phyloP scores from a whole-genome alignment of 2,888 invertebrate genomes.

The Sympetrum striolatum region DNA sequence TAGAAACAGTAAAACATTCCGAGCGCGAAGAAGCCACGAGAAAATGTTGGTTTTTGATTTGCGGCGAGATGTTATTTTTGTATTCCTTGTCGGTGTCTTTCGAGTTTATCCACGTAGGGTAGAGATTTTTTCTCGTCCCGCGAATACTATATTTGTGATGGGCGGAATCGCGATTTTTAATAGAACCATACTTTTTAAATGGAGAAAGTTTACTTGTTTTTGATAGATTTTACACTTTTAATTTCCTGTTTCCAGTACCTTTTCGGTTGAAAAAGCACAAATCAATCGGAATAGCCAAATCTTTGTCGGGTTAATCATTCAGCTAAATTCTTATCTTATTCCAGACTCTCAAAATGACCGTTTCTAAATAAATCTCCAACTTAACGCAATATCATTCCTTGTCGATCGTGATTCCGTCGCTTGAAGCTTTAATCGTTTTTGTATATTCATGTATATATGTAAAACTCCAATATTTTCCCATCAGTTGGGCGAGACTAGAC shows the following conservation, averaged over 20 bases:
- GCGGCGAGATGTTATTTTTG: not conserved
- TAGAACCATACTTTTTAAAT: not conserved
- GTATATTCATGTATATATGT: not conserved
- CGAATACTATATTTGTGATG: not conserved
- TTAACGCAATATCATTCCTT: not conserved
- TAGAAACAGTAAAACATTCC: not conserved
- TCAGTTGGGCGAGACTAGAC: not conserved
- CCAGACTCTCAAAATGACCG: too few species aligned
- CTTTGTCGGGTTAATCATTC: too few species aligned
- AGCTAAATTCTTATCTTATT: too few species aligned
- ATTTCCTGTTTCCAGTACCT: too few species aligned
- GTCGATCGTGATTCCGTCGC: not conserved
- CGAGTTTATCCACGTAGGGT: not conserved
- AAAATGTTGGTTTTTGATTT: not conserved
- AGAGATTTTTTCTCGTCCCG: not conserved
- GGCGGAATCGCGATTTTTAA: not conserved
- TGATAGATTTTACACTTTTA: not conserved
- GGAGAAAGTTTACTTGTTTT: not conserved
- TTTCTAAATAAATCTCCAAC: too few species aligned
- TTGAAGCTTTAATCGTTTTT: not conserved
- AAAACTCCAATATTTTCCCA: not conserved
- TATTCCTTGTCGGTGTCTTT: not conserved
- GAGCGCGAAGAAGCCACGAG: not conserved
- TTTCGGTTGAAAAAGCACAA: too few species aligned
- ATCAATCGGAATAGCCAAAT: too few species aligned